Evolutionary conservation across 2,797 vertebrate genomes (phyloP), one percentile per base, ranked within the genome.

Genomic region (Schizothorax lantsangensis): DNA sequence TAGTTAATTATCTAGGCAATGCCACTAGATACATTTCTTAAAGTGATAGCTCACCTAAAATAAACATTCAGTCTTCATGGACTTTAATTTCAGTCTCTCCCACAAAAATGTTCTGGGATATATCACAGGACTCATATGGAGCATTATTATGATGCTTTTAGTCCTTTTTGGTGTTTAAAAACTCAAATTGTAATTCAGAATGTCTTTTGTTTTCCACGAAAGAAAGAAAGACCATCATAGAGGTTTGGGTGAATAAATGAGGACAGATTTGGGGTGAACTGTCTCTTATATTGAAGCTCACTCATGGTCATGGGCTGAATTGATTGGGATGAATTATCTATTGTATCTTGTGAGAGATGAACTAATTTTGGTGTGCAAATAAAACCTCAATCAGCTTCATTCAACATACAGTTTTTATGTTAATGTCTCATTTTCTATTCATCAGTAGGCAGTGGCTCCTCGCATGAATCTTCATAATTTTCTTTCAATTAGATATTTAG

Each of bases 291-390:
- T 64, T 52, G 15, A 66, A 45, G 4, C 7, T 19, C 73, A 54
- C 49, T 57, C 75, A 49, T 68, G 43, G 33, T 17, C 33, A 38
- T 57, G 68, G 14, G 6, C 8, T 89, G 69, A 75, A 68, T 68
- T 84, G 75, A 86, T 81, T 54, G 68, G 23, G 5, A 5, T 89
- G 62, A 75, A 68, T 68, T 84, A 45, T 83, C 79, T 62, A 11
- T 30, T 45, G 26, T 74, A 72, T 68, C 62, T 84, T 81, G 14
- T 40, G 43, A 78, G 23, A 59, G 45, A 57, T 82, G 47, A 73
- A 68, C 66, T 80, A 59, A 83, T 68, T 88, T 59, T 77, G 43
- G 19, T 54, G 30, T 17, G 36, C 54, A 84, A 73, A 79, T 68
- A 73, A 85, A 82, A 33, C 59, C 57, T 62, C 81, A 52, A 74